Percentiles rank a stretch among this genome's conserved stretches.
Evolutionary conservation across 2,113 vertebrate genomes (phyloP).

Genomic region (Camelus bactrianus): DNA sequence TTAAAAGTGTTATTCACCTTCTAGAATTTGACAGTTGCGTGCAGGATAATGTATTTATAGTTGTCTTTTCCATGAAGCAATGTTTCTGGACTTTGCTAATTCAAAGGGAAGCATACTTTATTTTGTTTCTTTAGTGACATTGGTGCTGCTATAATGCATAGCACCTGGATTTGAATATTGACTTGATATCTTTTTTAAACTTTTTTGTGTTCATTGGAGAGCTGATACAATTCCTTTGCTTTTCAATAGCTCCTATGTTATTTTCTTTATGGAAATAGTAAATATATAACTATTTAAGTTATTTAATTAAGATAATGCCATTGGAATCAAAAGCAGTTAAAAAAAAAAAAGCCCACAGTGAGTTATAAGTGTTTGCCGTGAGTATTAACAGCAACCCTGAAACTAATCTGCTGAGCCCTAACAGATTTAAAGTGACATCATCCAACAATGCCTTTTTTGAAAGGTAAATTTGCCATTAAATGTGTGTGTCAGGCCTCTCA

Average conservation of each 20-base stretch:
- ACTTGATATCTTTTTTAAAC: neutral
- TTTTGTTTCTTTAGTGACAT: neutral
- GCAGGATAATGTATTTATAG: neutral
- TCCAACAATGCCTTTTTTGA: neutral
- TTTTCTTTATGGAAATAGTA: slow-evolving; percentile 23
- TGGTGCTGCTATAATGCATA: neutral
- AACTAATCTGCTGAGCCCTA: neutral
- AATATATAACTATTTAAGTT: neutral
- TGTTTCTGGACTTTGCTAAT: slow-evolving; percentile 27
- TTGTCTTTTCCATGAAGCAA: neutral
- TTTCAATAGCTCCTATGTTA: neutral
- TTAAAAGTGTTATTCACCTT: neutral
- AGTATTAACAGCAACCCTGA: neutral
- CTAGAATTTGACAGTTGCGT: neutral
- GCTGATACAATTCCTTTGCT: neutral
- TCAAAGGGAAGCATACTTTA: neutral
- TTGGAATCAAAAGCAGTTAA: slow-evolving; percentile 19
- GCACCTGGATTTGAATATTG: neutral
- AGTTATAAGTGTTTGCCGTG: neutral
- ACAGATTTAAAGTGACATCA: neutral
- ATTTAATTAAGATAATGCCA: slow-evolving; percentile 19
- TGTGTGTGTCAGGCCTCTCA: neutral
- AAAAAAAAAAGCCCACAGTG: neutral
- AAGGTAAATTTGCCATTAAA: slow-evolving; percentile 12
- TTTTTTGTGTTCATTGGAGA: slow-evolving; percentile 10